phyloP scores from a whole-genome alignment of 2,113 vertebrate genomes.

The Leptocoma aspasia region DNA sequence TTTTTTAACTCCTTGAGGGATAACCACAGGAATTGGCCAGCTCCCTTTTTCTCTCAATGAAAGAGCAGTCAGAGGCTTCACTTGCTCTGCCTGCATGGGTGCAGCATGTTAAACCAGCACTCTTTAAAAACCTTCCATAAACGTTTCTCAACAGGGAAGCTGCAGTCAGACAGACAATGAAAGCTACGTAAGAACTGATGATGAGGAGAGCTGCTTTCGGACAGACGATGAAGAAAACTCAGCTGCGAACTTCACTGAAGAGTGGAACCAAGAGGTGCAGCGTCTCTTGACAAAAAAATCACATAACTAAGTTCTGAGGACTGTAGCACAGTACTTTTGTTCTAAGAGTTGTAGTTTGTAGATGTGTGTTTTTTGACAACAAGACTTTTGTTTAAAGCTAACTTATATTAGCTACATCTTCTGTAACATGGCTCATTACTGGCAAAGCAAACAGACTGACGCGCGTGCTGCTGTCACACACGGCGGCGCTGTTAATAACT shows the following conservation, averaged over 20 bases:
- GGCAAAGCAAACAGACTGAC: conserved; percentile 53
- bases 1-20: not conserved
- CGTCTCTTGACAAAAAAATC: conserved; percentile 68
- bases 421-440: conserved; percentile 72
- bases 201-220: conserved; percentile 67
- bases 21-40: not conserved
- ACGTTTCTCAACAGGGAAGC: conserved; percentile 74
- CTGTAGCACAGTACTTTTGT: conserved; percentile 77
- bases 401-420: conserved; percentile 72
- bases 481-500: conserved; percentile 58
- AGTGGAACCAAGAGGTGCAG: conserved; percentile 69
- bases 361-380: conserved; percentile 76
- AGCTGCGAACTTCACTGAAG: conserved; percentile 57
- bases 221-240: conserved; percentile 69
- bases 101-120: not conserved
- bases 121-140: not conserved
- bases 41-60: not conserved
- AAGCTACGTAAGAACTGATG: conserved; percentile 70
- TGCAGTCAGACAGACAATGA: conserved; percentile 76
- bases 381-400: conserved; percentile 71
- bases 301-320: conserved; percentile 67
- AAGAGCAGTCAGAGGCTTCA: not conserved
- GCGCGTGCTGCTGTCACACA: conserved; percentile 33
- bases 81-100: not conserved
- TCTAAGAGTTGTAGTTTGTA: conserved; percentile 80